phyloP scores from a whole-genome alignment of 2,797 vertebrate genomes.

The Sciaenops ocellatus region DNA sequence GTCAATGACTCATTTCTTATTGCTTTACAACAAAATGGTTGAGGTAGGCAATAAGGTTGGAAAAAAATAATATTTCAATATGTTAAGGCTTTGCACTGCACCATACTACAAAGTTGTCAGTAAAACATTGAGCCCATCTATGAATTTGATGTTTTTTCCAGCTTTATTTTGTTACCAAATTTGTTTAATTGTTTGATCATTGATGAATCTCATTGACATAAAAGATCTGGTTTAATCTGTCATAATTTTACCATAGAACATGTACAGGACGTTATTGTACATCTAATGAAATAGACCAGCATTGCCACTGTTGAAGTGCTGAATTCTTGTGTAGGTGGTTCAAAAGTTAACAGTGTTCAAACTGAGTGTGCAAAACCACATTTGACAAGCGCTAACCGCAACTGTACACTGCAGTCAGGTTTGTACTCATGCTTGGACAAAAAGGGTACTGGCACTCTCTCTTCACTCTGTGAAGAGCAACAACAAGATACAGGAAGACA shows the following conservation, averaged over 20 bases:
- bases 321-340: not conserved
- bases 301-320: not conserved
- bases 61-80: no score
- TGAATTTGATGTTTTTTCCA: no score
- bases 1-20: no score
- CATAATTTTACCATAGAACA: not conserved
- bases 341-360: not conserved
- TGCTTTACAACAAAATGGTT: no score
- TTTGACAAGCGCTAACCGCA: not conserved
- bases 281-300: not conserved
- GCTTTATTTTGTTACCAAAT: not conserved
- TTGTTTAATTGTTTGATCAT: not conserved
- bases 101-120: no score
- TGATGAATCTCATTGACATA: not conserved
- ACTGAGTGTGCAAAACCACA: not conserved
- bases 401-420: conserved; percentile 9
- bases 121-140: no score
- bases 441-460: not conserved
- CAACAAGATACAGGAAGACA: not conserved
- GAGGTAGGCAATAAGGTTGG: no score
- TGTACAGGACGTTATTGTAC: not conserved
- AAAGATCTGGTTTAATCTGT: not conserved
- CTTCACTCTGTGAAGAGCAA: conserved; percentile 1
- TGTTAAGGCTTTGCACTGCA: no score
- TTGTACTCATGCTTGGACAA: not conserved